These are phyloP conservation scores for Liolophura sinensis DNA, from an alignment of 1,140 invertebrate species.

Conservation along the genomic window DNA sequence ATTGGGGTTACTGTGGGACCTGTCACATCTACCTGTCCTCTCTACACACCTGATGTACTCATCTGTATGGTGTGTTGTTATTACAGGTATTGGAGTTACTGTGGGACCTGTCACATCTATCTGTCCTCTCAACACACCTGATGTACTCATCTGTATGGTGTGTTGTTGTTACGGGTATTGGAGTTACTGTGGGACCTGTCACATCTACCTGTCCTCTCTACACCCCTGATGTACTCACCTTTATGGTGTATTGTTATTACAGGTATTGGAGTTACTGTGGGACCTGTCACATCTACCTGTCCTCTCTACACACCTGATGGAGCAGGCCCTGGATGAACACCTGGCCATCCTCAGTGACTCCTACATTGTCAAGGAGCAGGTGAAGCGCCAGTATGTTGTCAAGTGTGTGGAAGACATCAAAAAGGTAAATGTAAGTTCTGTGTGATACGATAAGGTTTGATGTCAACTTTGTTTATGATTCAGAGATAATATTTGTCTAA, in stretches of 20 bases:
- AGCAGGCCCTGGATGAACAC: conserved; percentile 62
- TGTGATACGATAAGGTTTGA: neutral
- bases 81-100: conserved; percentile 61
- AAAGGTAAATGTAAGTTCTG: conserved; percentile 49
- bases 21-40: conserved; percentile 59
- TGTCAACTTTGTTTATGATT: too few species aligned
- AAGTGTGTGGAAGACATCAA: conserved; percentile 65
- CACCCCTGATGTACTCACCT: conserved; percentile 37
- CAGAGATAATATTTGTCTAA: too few species aligned
- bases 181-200: conserved; percentile 59
- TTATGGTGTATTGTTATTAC: conserved; percentile 1
- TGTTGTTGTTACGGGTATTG: conserved; percentile 44
- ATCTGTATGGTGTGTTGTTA: neutral
- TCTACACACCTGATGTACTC: conserved; percentile 53
- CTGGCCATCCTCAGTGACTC: conserved; percentile 62
- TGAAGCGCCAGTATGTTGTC: conserved; percentile 60
- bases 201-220: conserved; percentile 45
- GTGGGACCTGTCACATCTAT: conserved; percentile 62
- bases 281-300: conserved; percentile 59
- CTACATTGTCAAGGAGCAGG: conserved; percentile 59
- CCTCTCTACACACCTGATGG: conserved; percentile 58
- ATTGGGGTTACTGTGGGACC: conserved; percentile 61
- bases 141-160: conserved; percentile 24
- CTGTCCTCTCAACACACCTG: conserved; percentile 55
- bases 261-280: conserved; percentile 64